Evolutionary conservation across 2,888 invertebrate genomes (phyloP), one percentile per base, ranked within the genome.

Genomic region (Tetanocera ferruginea): DNA sequence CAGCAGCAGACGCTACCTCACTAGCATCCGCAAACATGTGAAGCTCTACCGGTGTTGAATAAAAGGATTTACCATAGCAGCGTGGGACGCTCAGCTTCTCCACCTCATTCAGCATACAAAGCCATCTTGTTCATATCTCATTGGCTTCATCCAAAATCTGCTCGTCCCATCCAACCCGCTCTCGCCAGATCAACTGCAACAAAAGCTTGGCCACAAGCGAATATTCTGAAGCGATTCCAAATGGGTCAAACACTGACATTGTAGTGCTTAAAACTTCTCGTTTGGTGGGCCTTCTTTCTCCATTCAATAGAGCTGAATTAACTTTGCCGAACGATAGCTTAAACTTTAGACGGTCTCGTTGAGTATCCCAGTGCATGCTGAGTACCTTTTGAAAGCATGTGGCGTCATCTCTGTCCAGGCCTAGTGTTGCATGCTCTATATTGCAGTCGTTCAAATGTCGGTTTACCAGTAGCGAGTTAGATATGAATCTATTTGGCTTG

Each of bases 341-440:
- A 52, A 78, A 80, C 25, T 71, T 75, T 1, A 83, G 74, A 0
- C 80, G 0, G n/a, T n/a, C n/a, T n/a, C n/a, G n/a, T n/a, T n/a
- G n/a, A n/a, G n/a, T n/a, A n/a, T n/a, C n/a, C n/a, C n/a, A n/a
- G n/a, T n/a, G n/a, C n/a, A n/a, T n/a, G n/a, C n/a, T n/a, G n/a
- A 80, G 67, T 3, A 80, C 72, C 1, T 52, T 23, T 52, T 49
- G 4, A 34, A 34, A 66, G 49, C 43, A 17, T 1, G 34, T 51
- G 17, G 28, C 28, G 17, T 64, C 64, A 14, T 51, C 74, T 19
- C 52, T 74, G 31, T 64, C 70, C 6, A 31, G 70, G 25, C 25
- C 51, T n/a, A 19, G n/a, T 62, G 8, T 51, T 51, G 51, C 17
- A 51, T 51, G 51, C 14, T 51, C n/a, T 51, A 51, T 6, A 51